Evolutionary conservation across 2,888 invertebrate genomes (phyloP), one percentile per base, ranked within the genome.

Genomic region (Cheiracanthium punctorium): DNA sequence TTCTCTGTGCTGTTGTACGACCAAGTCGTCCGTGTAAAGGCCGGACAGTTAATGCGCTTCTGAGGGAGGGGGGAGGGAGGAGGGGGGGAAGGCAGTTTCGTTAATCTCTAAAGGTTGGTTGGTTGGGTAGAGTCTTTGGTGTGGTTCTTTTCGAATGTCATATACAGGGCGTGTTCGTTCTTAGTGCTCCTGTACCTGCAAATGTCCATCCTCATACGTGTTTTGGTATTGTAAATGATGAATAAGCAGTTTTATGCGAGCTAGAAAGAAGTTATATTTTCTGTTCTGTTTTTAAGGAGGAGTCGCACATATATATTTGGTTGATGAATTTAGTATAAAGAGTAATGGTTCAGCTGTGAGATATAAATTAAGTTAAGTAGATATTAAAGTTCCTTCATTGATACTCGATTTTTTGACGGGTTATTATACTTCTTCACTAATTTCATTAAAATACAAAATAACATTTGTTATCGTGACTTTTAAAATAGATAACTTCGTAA

Each of bases 1-100:
- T 20, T 1, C 4, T 17, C 8, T 58, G 5, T 24, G 8, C 58
- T 58, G 24, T 58, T 58, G 58, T 58, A 24, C 58, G 58, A 58
- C n/a, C 58, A 24, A 58, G 5, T 58, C 58, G 24, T 58, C 58
- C 58, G 58, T 58, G 58, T 24, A 58, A 58, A 58, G 58, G 58
- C 17, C 17, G 58, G 58, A 58, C 58, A 58, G 58, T 58, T 58
- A 58, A 58, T 58, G 58, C 12, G 58, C 58, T 58, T 58, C 58
- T 58, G 58, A 58, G 58, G 12, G 24, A 24, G 58, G 24, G 58
- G 58, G 20, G 58, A 24, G 4, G 24, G 58, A 4, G 14, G 58
- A 5, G 24, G 58, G 58, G 20, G 58, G 58, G 4, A 12, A 24
- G 24, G 14, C 24, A 5, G 24, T 24, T 58, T 58, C 58, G 58